A percentile compares a stretch with the other conserved stretches of the same genome.
Evolutionary conservation across 2,888 invertebrate species (phyloP).

Genomic region (Calephelis perditalis): DNA sequence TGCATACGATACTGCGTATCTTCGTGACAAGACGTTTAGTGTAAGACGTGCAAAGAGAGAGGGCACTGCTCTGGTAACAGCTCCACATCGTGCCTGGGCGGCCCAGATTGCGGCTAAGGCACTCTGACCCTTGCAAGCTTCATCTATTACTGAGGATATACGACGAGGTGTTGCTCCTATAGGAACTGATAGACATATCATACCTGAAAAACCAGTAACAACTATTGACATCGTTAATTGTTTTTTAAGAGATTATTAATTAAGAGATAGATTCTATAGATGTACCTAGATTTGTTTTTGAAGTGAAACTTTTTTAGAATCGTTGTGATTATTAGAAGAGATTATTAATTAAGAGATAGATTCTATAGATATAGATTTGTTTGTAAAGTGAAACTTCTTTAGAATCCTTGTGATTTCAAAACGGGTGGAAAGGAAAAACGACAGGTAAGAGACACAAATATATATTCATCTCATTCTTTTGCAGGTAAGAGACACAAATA

Average conservation of each 20-base stretch:
- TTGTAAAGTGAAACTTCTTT: too few species aligned
- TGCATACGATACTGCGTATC: slow-evolving; percentile 82
- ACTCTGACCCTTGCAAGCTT: slow-evolving; percentile 65
- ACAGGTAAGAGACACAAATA: too few species aligned
- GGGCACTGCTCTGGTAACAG: slow-evolving; percentile 81
- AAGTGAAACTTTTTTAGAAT: too few species aligned
- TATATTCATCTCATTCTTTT: too few species aligned
- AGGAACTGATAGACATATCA: slow-evolving; percentile 82
- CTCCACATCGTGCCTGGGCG: slow-evolving; percentile 66
- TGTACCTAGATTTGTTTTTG: too few species aligned
- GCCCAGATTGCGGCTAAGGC: slow-evolving; percentile 74
- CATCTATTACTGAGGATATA: slow-evolving; percentile 49
- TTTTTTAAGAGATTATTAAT: neutral
- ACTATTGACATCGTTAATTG: neutral
- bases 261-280: neutral
- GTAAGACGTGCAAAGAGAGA: slow-evolving; percentile 68
- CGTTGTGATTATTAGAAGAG: too few species aligned
- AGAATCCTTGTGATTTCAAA: too few species aligned
- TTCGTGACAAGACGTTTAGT: slow-evolving; percentile 81
- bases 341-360: neutral
- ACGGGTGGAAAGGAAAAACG: too few species aligned
- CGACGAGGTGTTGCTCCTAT: slow-evolving; percentile 66
- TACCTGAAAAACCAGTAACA: slow-evolving; percentile 58
- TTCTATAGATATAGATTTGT: too few species aligned
- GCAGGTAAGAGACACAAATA: too few species aligned